Evolutionary conservation across 2,113 vertebrate genomes (phyloP).

Genomic region (Bujurquina vittata): DNA sequence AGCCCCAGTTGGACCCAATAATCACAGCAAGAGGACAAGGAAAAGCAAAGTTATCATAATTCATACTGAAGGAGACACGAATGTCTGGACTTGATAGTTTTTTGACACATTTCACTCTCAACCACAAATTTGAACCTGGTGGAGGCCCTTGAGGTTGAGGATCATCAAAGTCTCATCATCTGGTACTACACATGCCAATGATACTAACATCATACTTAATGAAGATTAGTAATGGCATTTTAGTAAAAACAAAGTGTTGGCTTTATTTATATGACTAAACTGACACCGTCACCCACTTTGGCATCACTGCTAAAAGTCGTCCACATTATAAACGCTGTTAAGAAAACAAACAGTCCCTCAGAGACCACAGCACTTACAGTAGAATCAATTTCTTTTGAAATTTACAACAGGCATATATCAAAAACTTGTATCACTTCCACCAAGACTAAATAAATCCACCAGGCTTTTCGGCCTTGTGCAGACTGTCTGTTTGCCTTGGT

Average conservation of each 20-base stretch:
- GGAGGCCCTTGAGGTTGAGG: background rate
- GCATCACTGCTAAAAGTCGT: background rate
- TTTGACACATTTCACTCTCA: background rate
- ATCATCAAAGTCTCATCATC: background rate
- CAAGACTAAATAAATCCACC: conserved; percentile 66
- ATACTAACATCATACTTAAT: background rate
- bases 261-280: background rate
- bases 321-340: background rate
- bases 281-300: background rate
- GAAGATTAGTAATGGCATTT: background rate
- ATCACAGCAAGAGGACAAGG: background rate
- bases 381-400: background rate
- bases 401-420: background rate
- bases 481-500: conserved; percentile 56
- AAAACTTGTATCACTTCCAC: conserved; percentile 40
- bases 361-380: conserved; percentile 9
- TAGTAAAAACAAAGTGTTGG: background rate
- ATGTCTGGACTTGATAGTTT: background rate
- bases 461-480: conserved; percentile 1
- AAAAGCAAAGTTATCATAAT: background rate
- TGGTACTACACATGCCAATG: background rate
- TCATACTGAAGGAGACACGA: background rate
- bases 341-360: background rate
- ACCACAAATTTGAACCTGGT: background rate
- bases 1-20: background rate